Conservation (phyloP, 2,888 invertebrate genomes). For the Scotopteryx bipunctaria region DNA sequence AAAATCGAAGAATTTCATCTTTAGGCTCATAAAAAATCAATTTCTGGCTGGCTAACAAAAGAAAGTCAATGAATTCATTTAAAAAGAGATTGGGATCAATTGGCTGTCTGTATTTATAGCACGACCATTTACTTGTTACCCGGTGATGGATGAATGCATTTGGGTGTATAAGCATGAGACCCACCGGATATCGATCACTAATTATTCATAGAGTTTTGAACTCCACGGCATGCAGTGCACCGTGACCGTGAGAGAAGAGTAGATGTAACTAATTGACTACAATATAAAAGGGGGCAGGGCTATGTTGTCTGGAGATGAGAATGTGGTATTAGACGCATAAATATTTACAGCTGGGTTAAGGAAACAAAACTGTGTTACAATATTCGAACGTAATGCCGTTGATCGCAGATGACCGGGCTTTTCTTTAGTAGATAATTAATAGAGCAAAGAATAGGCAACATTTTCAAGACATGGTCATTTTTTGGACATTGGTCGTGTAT, state of each 20-base stretch:
- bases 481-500: too few relatives aligned
- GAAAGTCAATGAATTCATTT: not conserved
- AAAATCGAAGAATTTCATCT: too few relatives aligned
- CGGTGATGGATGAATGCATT: slow-evolving; percentile 48
- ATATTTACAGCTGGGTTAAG: too few relatives aligned
- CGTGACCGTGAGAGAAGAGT: slow-evolving; percentile 6
- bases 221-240: slow-evolving; percentile 8
- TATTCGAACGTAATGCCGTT: too few relatives aligned
- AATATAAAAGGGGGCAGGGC: slow-evolving; percentile 14
- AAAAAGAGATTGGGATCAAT: slow-evolving; percentile 1
- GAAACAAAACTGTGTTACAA: too few relatives aligned
- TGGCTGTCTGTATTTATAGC: slow-evolving; percentile 2
- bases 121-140: slow-evolving; percentile 18
- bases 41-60: not conserved
- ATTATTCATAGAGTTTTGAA: slow-evolving; percentile 55
- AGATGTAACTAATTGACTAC: slow-evolving; percentile 21
- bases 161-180: slow-evolving; percentile 38
- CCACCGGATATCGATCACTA: slow-evolving; percentile 47
- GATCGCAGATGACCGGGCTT: too few relatives aligned
- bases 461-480: too few relatives aligned
- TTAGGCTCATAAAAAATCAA: too few relatives aligned
- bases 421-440: too few relatives aligned
- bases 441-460: too few relatives aligned
- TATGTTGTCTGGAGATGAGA: not conserved
- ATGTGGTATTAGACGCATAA: too few relatives aligned